Evolutionary conservation across 2,797 vertebrate species (phyloP).

Genomic region (Onychomys torridus): DNA sequence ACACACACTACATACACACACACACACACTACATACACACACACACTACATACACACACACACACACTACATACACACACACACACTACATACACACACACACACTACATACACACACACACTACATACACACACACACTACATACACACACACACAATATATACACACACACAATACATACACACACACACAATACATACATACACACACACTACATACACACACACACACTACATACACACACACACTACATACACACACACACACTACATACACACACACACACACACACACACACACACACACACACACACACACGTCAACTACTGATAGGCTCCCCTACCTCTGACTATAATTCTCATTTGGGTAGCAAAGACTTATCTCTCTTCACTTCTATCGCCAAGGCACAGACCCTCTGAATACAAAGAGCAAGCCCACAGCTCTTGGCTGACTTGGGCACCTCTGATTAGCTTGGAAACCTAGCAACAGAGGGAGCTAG

Average conservation of each 20-base stretch:
- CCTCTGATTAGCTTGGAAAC: constrained; percentile 12
- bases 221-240: neutral
- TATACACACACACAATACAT: neutral
- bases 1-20: neutral
- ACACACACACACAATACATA: neutral
- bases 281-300: neutral
- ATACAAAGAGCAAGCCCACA: neutral
- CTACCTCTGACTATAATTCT: neutral
- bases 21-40: neutral
- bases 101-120: neutral
- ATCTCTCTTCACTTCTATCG: neutral
- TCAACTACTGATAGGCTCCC: neutral
- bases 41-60: neutral
- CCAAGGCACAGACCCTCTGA: neutral
- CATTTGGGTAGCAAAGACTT: neutral
- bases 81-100: neutral
- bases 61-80: neutral
- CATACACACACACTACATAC: neutral
- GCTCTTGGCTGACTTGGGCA: neutral
- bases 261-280: neutral
- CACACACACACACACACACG: neutral
- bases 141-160: neutral
- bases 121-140: neutral
- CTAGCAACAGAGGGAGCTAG: neutral
- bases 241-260: neutral